These are phyloP conservation scores for Andricus grossulariae DNA, from an alignment of 1,140 invertebrate genomes.

Conservation along the genomic window DNA sequence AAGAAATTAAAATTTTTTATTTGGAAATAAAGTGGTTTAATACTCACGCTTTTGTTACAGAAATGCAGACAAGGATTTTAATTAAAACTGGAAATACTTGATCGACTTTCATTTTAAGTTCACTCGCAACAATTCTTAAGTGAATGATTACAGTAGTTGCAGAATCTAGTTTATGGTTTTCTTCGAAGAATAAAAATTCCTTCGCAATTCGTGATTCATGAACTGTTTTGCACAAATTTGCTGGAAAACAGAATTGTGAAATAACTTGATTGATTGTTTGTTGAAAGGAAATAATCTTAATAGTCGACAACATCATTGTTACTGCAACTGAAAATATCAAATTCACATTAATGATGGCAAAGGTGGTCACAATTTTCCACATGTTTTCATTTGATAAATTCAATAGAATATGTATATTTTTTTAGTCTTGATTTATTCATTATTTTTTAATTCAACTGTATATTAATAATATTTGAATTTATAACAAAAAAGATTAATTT, in stretches of 20 bases:
- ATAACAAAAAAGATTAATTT: too few relatives aligned
- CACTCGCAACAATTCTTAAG: neutral
- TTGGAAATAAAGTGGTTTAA: neutral
- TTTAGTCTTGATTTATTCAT: too few relatives aligned
- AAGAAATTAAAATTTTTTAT: too few relatives aligned
- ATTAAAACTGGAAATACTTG: neutral
- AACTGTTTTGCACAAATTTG: neutral
- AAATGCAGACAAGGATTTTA: constrained; percentile 7
- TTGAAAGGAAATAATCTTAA: neutral
- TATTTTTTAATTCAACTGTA: too few relatives aligned
- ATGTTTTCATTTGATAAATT: too few relatives aligned
- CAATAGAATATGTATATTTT: too few relatives aligned
- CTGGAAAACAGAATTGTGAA: neutral
- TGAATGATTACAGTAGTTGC: neutral
- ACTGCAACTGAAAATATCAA: neutral
- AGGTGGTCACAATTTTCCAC: too few relatives aligned
- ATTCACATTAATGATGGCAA: neutral
- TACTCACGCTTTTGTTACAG: neutral
- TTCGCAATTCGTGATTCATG: neutral
- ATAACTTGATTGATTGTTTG: neutral
- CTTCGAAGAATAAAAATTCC: neutral
- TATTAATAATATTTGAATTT: too few relatives aligned
- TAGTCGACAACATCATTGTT: neutral
- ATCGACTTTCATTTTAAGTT: neutral
- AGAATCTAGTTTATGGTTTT: neutral